A percentile compares a stretch with the other conserved stretches of the same genome.
Evolutionary conservation across 1,140 invertebrate genomes (phyloP).

Genomic region (Idris sp.): DNA sequence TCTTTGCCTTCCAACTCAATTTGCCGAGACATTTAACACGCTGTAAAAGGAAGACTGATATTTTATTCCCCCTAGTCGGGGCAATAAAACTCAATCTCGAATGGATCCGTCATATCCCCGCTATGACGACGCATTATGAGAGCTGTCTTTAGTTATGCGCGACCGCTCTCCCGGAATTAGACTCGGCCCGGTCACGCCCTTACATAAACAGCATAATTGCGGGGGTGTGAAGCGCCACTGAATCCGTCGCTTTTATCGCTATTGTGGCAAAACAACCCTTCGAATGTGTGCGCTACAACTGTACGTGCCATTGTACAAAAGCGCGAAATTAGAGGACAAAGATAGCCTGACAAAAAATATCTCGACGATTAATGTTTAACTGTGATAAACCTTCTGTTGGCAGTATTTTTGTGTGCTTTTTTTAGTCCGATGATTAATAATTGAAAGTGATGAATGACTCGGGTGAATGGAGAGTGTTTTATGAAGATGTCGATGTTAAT

Average conservation of each 20-base stretch:
- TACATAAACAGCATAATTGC: slow-evolving; percentile 76
- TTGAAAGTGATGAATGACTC: no score
- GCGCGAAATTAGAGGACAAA: slow-evolving; percentile 41
- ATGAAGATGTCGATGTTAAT: no score
- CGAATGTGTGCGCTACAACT: slow-evolving; percentile 45
- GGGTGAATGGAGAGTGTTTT: no score
- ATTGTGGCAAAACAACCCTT: slow-evolving; percentile 68
- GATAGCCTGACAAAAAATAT: slow-evolving; percentile 13
- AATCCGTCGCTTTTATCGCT: slow-evolving; percentile 69
- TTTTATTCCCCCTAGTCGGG: slow-evolving; percentile 8
- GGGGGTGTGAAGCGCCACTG: slow-evolving; percentile 64
- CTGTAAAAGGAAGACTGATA: slow-evolving; percentile 16
- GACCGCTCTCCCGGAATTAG: slow-evolving; percentile 60
- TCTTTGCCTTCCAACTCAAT: slow-evolving; percentile 33
- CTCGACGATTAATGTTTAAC: slow-evolving; percentile 15
- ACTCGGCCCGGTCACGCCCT: slow-evolving; percentile 69
- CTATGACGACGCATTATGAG: slow-evolving; percentile 61
- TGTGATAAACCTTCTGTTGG: slow-evolving; percentile 6
- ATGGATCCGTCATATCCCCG: slow-evolving; percentile 40
- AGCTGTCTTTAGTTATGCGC: slow-evolving; percentile 66
- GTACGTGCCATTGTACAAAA: slow-evolving; percentile 41
- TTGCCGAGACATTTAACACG: slow-evolving; percentile 37
- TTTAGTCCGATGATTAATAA: no score
- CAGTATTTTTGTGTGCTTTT: not conserved
- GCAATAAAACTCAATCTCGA: slow-evolving; percentile 27